A percentile compares a stretch with the other conserved stretches of the same genome.
Evolutionary conservation across 2,113 vertebrate species (phyloP).

Genomic region (Neopipo cinnamomea): DNA sequence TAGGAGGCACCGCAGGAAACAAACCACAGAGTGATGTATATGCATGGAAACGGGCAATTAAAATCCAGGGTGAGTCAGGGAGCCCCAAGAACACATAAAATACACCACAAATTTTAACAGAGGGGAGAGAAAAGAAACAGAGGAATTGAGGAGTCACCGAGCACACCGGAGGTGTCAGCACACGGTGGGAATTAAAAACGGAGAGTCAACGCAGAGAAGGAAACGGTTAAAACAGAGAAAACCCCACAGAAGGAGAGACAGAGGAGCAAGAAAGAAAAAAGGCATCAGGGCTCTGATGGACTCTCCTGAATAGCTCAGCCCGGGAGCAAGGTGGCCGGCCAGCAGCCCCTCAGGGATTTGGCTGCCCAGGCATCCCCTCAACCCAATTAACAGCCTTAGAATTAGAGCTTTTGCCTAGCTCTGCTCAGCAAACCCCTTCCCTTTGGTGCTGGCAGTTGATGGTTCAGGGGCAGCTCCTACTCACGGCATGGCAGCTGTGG

Average conservation of each 20-base stretch:
- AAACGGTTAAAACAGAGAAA: background rate
- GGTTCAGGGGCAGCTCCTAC: background rate
- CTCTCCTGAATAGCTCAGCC: slow-evolving; percentile 71
- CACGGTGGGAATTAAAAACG: background rate
- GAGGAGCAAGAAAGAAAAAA: background rate
- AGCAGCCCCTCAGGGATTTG: background rate
- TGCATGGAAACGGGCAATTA: background rate
- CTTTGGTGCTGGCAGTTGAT: background rate
- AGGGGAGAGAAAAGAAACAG: background rate
- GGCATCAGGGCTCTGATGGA: background rate
- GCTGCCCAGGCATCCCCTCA: background rate
- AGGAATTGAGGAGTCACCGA: background rate
- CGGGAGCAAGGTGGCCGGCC: background rate
- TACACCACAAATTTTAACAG: background rate
- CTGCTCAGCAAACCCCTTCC: background rate
- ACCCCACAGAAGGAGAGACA: background rate
- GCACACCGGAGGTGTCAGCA: background rate
- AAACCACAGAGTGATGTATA: background rate
- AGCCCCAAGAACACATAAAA: background rate
- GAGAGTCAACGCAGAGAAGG: background rate
- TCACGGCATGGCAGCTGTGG: rapidly evolving
- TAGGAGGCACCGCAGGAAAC: background rate
- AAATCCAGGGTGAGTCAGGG: background rate
- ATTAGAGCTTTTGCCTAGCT: background rate
- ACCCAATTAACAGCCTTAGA: background rate